These are phyloP conservation scores for Sarcophaga carnaria DNA, from an alignment of 2,888 invertebrate species.

Conservation along the genomic window DNA sequence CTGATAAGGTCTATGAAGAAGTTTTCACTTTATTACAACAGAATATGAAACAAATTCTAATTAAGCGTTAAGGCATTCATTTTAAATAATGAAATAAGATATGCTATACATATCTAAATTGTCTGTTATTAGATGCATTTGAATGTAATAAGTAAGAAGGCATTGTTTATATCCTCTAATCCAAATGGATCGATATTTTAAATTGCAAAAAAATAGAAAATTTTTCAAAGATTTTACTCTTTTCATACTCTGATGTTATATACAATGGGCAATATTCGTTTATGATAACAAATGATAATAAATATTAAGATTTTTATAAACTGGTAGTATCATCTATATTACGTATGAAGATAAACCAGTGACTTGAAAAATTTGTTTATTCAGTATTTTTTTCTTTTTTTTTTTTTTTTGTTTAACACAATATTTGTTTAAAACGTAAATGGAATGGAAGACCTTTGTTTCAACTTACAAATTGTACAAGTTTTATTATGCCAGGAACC, in stretches of 20 bases:
- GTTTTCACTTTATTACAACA: background rate
- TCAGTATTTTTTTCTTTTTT: background rate
- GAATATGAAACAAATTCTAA: no score
- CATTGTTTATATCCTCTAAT: no score
- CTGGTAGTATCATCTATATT: no score
- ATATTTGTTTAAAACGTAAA: background rate
- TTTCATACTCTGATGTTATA: background rate
- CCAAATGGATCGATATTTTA: background rate
- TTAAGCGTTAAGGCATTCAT: no score
- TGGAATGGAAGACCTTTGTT: background rate
- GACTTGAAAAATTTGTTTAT: background rate
- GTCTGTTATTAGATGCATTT: no score
- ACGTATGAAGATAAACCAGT: background rate
- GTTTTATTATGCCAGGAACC: conserved; percentile 90
- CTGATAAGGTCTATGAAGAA: background rate
- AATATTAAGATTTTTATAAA: no score
- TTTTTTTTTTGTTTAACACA: background rate
- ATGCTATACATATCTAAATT: no score
- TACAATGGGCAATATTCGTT: no score
- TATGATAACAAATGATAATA: no score
- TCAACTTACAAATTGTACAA: conserved; percentile 89
- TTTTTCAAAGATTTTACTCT: background rate
- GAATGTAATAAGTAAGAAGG: no score
- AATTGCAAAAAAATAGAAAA: background rate
- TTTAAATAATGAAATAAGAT: no score